A percentile compares a stretch with the other conserved stretches of the same genome.
Conservation (phyloP, 2,797 vertebrate species). For the Platalea minor region DNA sequence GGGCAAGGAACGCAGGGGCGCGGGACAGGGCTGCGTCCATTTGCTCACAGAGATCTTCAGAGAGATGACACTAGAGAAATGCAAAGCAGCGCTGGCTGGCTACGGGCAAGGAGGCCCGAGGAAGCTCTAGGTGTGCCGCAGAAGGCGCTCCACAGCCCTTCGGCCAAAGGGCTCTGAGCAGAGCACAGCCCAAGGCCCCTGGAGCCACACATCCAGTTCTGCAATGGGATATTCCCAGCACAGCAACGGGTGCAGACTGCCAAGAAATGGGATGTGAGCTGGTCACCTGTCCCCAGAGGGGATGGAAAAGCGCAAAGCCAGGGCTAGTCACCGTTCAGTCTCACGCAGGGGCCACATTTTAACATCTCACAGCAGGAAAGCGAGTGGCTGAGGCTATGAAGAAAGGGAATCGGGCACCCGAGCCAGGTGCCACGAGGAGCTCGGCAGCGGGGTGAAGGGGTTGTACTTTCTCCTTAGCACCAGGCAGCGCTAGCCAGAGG, state of each 20-base stretch:
- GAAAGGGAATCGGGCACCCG: accelerated
- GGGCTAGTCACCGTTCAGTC: not conserved
- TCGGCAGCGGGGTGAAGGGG: not conserved
- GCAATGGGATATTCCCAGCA: not conserved
- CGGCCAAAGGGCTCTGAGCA: not conserved
- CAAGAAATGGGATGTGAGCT: accelerated
- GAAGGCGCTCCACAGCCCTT: not conserved
- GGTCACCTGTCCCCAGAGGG: not conserved
- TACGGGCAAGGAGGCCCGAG: accelerated
- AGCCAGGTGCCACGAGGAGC: not conserved
- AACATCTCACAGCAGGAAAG: not conserved
- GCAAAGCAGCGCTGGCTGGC: not conserved
- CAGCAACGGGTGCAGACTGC: not conserved
- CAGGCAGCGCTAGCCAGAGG: accelerated
- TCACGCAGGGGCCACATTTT: not conserved
- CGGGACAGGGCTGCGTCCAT: not conserved
- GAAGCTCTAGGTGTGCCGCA: not conserved
- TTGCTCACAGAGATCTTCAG: not conserved
- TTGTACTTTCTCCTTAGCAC: not conserved
- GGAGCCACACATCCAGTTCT: not conserved
- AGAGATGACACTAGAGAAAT: not conserved
- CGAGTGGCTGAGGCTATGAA: not conserved
- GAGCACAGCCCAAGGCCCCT: not conserved
- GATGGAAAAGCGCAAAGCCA: accelerated
- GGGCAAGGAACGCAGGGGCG: not conserved